Conservation (phyloP, 2,888 invertebrate species). For the Coelopa pilipes region DNA sequence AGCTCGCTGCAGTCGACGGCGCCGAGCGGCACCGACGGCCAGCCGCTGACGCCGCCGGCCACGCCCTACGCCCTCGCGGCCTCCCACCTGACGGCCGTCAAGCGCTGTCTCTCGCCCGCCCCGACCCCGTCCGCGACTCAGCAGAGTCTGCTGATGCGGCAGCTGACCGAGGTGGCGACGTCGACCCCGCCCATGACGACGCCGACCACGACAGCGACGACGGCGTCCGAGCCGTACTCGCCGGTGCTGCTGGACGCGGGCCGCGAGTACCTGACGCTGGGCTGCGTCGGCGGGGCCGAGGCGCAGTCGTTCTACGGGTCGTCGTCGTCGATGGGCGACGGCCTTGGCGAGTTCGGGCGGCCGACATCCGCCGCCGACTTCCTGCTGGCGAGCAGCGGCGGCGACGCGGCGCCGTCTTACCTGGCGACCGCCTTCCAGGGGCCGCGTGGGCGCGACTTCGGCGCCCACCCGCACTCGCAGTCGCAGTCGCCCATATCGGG, state of each 20-base stretch:
- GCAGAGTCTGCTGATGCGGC: conserved; percentile 53
- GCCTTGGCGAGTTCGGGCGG: conserved; percentile 19
- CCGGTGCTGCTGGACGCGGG: background rate
- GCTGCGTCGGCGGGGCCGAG: background rate
- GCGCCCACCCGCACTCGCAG: conserved; percentile 20
- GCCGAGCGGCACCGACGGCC: conserved; percentile 49
- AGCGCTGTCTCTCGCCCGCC: conserved; percentile 30
- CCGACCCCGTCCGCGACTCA: conserved; percentile 26
- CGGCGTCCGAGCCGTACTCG: background rate
- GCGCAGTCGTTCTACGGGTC: background rate
- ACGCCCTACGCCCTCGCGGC: conserved; percentile 56
- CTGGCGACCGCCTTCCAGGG: background rate
- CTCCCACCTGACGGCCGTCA: conserved; percentile 31
- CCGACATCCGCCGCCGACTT: conserved; percentile 19
- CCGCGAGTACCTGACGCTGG: conserved; percentile 25
- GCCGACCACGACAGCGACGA: conserved; percentile 34
- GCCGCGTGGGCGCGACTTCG: background rate
- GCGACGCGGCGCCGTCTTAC: conserved; percentile 4
- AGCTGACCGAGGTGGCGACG: conserved; percentile 50
- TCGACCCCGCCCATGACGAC: conserved; percentile 38
- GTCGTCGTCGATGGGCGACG: background rate
- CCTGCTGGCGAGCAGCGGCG: background rate
- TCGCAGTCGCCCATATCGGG: conserved; percentile 34
- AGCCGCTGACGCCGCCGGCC: conserved; percentile 63
- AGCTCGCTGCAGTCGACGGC: conserved; percentile 60